phyloP scores from a whole-genome alignment of 2,888 invertebrate species.

The Trissoscelio sp. region DNA sequence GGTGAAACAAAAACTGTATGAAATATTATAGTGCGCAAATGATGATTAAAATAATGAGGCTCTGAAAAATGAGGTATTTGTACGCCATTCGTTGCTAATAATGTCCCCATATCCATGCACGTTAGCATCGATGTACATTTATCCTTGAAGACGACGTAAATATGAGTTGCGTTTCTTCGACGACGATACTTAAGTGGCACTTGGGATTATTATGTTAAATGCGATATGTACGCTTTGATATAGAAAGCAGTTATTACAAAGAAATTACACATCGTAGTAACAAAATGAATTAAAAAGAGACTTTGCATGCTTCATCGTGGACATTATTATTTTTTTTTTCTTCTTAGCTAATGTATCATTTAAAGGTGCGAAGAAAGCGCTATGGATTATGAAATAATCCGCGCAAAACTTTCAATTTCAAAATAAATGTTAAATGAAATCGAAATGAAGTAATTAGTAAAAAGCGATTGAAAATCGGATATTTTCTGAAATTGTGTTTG shows the following conservation, averaged over 20 bases:
- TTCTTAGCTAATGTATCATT: neutral
- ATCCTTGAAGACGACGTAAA: constrained; percentile 43
- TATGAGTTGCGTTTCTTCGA: constrained; percentile 25
- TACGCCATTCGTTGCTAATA: neutral
- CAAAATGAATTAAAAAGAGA: constrained; percentile 37
- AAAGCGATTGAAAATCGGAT: too few relatives aligned
- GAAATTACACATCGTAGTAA: constrained; percentile 20
- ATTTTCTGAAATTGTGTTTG: too few relatives aligned
- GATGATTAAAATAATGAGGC: neutral
- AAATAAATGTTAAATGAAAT: too few relatives aligned
- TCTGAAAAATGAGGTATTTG: neutral
- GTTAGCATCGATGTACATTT: constrained; percentile 22
- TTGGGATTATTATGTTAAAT: constrained; percentile 47
- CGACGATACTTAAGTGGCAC: constrained; percentile 19
- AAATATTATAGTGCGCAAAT: neutral
- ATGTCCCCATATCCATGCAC: constrained; percentile 14
- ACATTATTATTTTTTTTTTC: constrained; percentile 5
- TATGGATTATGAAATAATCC: too few relatives aligned
- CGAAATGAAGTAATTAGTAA: too few relatives aligned
- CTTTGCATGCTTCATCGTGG: constrained; percentile 23
- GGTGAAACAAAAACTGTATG: neutral
- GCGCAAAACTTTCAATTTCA: too few relatives aligned
- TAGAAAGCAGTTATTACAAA: constrained; percentile 39
- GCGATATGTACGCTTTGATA: constrained; percentile 32
- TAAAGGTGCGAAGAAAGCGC: neutral